Base-by-base conservation (phyloP, 2,113 vertebrate species). In the Hippoglossus stenolepis region DNA sequence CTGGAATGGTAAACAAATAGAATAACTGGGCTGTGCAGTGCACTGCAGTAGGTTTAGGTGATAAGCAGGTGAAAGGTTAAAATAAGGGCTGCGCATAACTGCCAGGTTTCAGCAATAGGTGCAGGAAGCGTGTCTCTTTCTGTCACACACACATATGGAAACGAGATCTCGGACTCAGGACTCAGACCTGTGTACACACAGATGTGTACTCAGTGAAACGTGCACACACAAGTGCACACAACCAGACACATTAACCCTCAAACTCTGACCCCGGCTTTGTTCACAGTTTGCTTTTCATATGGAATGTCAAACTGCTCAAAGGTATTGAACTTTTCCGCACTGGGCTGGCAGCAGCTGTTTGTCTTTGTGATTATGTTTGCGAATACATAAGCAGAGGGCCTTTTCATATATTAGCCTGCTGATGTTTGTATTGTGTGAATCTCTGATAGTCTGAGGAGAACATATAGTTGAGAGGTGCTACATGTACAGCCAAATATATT, bases 61-160 rank as follows among this genome's bases (percentile, higher is more conserved):
- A 56, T n/a, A 23, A 70, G 67, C 60, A 21, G 82, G 49, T 61
- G 59, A 77, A 85, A 78, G 75, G 77, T 91, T 67, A 85, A 70
- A 83, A 74, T 71, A 87, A 89, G 92, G 79, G 72, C 43, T 45
- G 21, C 31, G 69, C n/a, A 70, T 64, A 73, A 75, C 70, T 75
- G 49, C 26, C 68, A 60, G 51, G 65, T 75, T 84, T 76, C 53
- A 69, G 35, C 64, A 40, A 21, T 66, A 78, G 57, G 73, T 67
- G 64, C 15, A 63, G 28, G 67, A 68, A 73, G 57, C 2, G 20
- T 77, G 31, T 31, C 43, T 70, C 28, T 21, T 24, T 40, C 17
- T 70, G 5, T 75, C 58, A 72, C 57, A 62, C 24, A 49, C 43
- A 31, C 18, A 80, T 73, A 13, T 51, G 5, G 20, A 31, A 31